These are phyloP conservation scores for Echinops telfairi DNA, from an alignment of 2,113 vertebrate species.

Conservation along the genomic window DNA sequence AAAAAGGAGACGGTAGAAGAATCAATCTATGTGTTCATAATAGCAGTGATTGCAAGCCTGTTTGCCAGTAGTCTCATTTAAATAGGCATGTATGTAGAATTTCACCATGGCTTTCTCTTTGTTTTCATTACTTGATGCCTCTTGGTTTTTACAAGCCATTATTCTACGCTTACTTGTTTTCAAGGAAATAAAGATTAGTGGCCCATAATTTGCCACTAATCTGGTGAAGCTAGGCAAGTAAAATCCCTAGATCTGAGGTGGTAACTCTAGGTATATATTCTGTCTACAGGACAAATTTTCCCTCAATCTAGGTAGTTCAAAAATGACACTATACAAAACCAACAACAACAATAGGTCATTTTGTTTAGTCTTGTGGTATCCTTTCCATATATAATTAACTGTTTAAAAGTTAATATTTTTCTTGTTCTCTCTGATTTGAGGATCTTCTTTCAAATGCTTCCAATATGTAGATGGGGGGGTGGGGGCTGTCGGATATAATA, in stretches of 20 bases:
- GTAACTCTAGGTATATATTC: not conserved
- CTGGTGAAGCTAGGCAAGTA: not conserved
- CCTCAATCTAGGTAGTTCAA: not conserved
- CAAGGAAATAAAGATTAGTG: not conserved
- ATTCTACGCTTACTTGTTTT: not conserved
- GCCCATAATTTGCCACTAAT: not conserved
- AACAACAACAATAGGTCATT: not conserved
- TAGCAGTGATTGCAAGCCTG: not conserved
- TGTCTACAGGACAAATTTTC: not conserved
- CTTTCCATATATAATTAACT: not conserved
- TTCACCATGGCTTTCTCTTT: not conserved
- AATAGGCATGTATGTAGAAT: not conserved
- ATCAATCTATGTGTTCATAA: not conserved
- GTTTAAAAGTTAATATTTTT: slow-evolving; percentile 16
- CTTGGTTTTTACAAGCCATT: not conserved
- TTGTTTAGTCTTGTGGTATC: not conserved
- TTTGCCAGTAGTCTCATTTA: not conserved
- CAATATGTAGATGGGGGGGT: not conserved
- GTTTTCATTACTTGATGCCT: not conserved
- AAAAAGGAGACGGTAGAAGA: too few relatives aligned
- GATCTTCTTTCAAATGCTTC: not conserved
- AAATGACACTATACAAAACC: not conserved
- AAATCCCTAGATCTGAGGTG: not conserved
- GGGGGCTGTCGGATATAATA: not conserved
- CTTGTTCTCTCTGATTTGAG: not conserved